Evolutionary conservation across 2,113 vertebrate genomes (phyloP), one percentile per base, ranked within the genome.

Genomic region (Ammodytes dubius): DNA sequence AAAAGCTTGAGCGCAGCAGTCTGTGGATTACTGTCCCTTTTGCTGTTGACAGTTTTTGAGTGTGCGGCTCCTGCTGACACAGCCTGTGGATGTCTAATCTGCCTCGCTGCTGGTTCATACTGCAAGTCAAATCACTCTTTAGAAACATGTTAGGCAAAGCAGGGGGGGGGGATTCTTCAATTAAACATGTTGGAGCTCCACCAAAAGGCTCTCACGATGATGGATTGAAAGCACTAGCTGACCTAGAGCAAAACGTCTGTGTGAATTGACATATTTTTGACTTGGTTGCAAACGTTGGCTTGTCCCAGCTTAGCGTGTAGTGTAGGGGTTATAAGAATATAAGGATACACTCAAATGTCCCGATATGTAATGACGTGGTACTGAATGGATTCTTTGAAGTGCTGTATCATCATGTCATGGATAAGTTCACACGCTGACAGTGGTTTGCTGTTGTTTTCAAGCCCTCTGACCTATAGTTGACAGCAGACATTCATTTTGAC

Each of bases 61-160:
- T 72, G 79, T 64, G 63, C 60, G 15, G 73, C 88, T 84, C 77
- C 74, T 87, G 90, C 85, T 87, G 89, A 91, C 82, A 61, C 85
- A 82, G 81, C 74, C 52, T 0, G 2, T 0, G 49, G 50, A 57
- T 43, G 65, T 74, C 47, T 88, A 89, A 90, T 86, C 89, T 88
- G 72, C 72, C 67, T 27, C 27, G 27, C 27, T 27, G 27, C 10
- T 47, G 63, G 76, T 77, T 79, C 74, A 45, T 43, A 66, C 56
- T 13, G 71, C 50, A 72, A 81, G 72, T 70, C 74, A 83, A 86
- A 89, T 79, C 17, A 61, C 71, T 79, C 73, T 85, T 79, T 59
- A 77, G 81, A 86, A 76, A 80, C 53, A 63, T 6, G 73, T 54
- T 27, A 79, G 68, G 58, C 39, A 46, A 54, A 12, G 54, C 45